Conservation (phyloP, 2,113 vertebrate genomes). For the Brachirus orientalis region DNA sequence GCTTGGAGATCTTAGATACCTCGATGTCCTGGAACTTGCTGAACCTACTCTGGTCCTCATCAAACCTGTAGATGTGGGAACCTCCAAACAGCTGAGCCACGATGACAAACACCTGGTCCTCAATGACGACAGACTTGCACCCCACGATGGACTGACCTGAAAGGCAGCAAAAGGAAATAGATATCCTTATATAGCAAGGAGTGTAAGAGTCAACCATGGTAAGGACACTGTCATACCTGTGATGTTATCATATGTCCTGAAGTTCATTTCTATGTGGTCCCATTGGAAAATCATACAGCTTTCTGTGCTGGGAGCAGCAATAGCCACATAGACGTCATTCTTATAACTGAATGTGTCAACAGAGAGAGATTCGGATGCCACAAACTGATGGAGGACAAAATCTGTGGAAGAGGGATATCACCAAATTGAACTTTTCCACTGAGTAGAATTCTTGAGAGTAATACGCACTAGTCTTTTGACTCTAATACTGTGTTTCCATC, state of each 20-base stretch:
- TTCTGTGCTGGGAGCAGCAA: slow-evolving; percentile 94
- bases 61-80: slow-evolving; percentile 97
- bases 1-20: slow-evolving; percentile 96
- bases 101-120: slow-evolving; percentile 96
- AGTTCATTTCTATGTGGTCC: slow-evolving; percentile 99
- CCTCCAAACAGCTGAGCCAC: slow-evolving; percentile 98
- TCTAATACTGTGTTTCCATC: too few relatives aligned
- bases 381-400: slow-evolving; percentile 93
- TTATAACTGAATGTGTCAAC: slow-evolving; percentile 95
- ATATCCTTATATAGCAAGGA: neutral
- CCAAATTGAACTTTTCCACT: neutral
- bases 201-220: neutral
- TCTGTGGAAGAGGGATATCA: slow-evolving; percentile 84
- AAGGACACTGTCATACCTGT: slow-evolving; percentile 80
- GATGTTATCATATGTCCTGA: slow-evolving; percentile 97
- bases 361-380: slow-evolving; percentile 92
- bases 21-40: slow-evolving; percentile 98
- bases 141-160: slow-evolving; percentile 97
- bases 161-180: neutral
- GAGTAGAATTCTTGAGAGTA: neutral
- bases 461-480: too few relatives aligned
- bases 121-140: slow-evolving; percentile 94
- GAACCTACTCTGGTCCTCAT: slow-evolving; percentile 96
- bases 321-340: slow-evolving; percentile 95
- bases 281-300: slow-evolving; percentile 98